A percentile compares a stretch with the other conserved stretches of the same genome.
These are phyloP conservation scores for Chloropsis cyanopogon DNA, from an alignment of 2,113 vertebrate species.

Conservation along the genomic window DNA sequence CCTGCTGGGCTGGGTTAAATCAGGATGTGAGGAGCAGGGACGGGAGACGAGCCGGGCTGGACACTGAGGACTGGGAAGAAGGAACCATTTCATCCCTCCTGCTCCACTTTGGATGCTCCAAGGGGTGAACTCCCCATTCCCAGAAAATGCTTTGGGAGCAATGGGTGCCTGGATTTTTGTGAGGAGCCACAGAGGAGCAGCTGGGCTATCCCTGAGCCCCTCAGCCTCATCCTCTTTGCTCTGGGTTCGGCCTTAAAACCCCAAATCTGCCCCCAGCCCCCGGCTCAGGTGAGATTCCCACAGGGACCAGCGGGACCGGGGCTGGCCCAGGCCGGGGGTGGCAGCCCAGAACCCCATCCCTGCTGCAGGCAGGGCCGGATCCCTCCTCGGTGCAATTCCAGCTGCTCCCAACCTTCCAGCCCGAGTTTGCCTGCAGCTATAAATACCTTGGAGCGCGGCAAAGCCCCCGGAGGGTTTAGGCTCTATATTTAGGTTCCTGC, in stretches of 20 bases:
- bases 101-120: fast-evolving
- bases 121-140: background rate
- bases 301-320: fast-evolving
- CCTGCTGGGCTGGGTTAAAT: background rate
- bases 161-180: background rate
- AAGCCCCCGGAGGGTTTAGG: background rate
- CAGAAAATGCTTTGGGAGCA: background rate
- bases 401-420: background rate
- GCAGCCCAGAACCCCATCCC: background rate
- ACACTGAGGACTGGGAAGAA: fast-evolving
- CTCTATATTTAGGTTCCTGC: constrained; percentile 36
- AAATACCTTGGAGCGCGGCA: constrained; percentile 25
- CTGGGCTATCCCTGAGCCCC: background rate
- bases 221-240: background rate
- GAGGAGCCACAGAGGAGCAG: fast-evolving
- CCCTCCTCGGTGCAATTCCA: background rate
- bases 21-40: background rate
- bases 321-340: fast-evolving
- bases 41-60: background rate
- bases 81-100: background rate
- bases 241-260: fast-evolving
- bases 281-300: fast-evolving
- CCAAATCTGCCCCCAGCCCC: background rate
- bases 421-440: constrained; percentile 13
- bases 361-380: fast-evolving